A percentile compares a stretch with the other conserved stretches of the same genome.
These are phyloP conservation scores for Aporophyla lueneburgensis DNA, from an alignment of 2,888 invertebrate species.

Conservation along the genomic window DNA sequence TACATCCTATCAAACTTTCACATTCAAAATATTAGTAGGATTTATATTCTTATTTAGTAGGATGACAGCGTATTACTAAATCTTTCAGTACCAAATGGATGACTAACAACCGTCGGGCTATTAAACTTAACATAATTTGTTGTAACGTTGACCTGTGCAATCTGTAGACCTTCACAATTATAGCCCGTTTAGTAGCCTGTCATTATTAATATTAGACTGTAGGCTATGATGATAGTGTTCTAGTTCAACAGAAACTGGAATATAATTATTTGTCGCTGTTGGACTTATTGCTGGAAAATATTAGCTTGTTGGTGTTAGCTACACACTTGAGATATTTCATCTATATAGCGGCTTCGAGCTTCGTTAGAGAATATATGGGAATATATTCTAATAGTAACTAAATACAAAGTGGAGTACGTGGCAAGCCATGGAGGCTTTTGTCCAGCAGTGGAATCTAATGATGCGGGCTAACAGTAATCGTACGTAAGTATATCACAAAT, in stretches of 20 bases:
- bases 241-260: slow-evolving; percentile 1
- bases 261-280: background rate
- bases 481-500: too few species aligned
- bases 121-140: slow-evolving; percentile 58
- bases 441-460: too few species aligned
- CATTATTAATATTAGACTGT: slow-evolving; percentile 43
- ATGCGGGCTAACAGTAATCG: too few species aligned
- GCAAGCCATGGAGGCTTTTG: too few species aligned
- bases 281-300: background rate
- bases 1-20: too few species aligned
- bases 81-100: slow-evolving; percentile 25
- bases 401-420: too few species aligned
- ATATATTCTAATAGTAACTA: too few species aligned
- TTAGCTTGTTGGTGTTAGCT: background rate
- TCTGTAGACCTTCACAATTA: slow-evolving; percentile 51
- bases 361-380: background rate
- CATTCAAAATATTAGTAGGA: too few species aligned
- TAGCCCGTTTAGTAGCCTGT: slow-evolving; percentile 40
- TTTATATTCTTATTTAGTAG: too few species aligned
- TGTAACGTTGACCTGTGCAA: slow-evolving; percentile 61
- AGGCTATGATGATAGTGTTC: slow-evolving; percentile 30
- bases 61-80: slow-evolving; percentile 16
- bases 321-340: background rate
- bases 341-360: too few species aligned
- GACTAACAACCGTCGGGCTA: slow-evolving; percentile 39